Evolutionary conservation across 2,113 vertebrate genomes (phyloP), one percentile per base, ranked within the genome.

Genomic region (Gobiocypris rarus): DNA sequence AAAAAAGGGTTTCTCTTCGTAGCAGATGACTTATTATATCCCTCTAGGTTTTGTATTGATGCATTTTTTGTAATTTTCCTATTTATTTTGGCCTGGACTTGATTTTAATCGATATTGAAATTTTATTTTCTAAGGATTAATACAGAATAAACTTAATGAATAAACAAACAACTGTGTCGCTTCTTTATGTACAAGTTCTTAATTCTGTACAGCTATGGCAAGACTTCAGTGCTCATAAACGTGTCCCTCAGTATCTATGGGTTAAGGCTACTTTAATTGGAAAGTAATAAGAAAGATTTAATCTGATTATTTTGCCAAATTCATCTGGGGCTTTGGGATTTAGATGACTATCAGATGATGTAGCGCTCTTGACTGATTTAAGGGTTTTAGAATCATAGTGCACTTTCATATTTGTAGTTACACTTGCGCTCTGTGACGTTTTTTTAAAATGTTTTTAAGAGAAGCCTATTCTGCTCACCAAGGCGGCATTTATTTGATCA

Each of bases 41-140:
- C 91, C 87, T 90, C 79, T 91, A 90, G 89, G 90, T 95, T 94
- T 94, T 94, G 89, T 94, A 94, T 93, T 65, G 86, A 93, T 90
- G 83, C 90, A 89, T 92, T 92, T 92, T 93, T 93, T 91, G 86
- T 93, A 90, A 93, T 90, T 92, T 91, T 91, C 45, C 81, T 58
- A 88, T 89, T 93, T 88, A 91, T 92, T 93, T 94, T 91, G 89
- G 91, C 92, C 91, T 91, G 89, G 87, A 92, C 84, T 92, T 93
- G 87, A 89, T 91, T 92, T 89, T 14, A 92, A 92, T 90, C 75
- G 7, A 92, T 87, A 92, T 84, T 90, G 84, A 93, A 88, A 90
- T 92, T 91, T 95, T 92, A 90, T 94, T 94, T 95, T 94, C 87
- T 94, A 94, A 87, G 83, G 87, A 90, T 91, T 89, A 92, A 91